phyloP scores from a whole-genome alignment of 2,797 vertebrate species.

The Apogon talboti region DNA sequence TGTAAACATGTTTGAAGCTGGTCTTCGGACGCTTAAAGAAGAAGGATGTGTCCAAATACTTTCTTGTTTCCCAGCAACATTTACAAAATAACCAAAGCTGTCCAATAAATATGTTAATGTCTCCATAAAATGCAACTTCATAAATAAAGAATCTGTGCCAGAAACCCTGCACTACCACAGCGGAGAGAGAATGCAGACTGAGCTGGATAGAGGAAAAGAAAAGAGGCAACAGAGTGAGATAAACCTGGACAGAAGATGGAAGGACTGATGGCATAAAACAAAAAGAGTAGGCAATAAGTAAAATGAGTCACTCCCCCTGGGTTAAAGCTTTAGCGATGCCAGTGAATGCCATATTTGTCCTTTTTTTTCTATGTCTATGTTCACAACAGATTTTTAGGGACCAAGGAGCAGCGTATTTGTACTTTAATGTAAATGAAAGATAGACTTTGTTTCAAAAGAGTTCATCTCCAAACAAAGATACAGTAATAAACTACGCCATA shows the following conservation, averaged over 20 bases:
- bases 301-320: constrained; percentile 17
- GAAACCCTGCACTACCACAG: neutral
- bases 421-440: neutral
- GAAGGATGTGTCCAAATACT: neutral
- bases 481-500: neutral
- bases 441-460: neutral
- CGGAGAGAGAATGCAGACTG: neutral
- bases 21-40: neutral
- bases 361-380: constrained; percentile 8
- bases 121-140: neutral
- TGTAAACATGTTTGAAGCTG: constrained; percentile 41
- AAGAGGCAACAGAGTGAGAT: neutral
- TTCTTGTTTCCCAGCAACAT: constrained; percentile 10
- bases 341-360: constrained; percentile 20
- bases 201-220: neutral
- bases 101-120: neutral
- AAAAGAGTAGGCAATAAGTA: constrained; percentile 21
- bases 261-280: constrained; percentile 20
- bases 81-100: neutral
- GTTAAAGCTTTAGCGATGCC: constrained; percentile 24
- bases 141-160: constrained; percentile 3
- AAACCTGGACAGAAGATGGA: constrained; percentile 11
- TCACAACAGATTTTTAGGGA: constrained; percentile 18
- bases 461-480: neutral
- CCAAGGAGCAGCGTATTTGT: neutral